Base-by-base conservation (phyloP, 1,140 invertebrate species). In the Caenorhabditis latens region DNA sequence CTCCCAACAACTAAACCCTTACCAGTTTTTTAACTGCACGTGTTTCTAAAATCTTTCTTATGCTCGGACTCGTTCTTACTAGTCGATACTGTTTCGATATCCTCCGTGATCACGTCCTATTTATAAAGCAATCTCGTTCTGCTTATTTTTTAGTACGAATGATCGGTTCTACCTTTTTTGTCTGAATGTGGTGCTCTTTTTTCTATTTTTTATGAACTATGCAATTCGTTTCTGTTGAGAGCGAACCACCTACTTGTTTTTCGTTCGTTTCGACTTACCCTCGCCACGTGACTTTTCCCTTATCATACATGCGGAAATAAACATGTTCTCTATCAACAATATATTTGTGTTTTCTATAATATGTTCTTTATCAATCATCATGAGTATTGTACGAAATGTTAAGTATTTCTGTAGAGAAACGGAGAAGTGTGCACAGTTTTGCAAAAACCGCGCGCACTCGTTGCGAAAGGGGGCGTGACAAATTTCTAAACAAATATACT, bases 31-130 rank as follows among this genome's bases (percentile, higher is more conserved):
- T 48, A 13, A 53, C 84, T 40, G 53, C 53, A 63, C 82, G 82
- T 67, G 61, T 84, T 53, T 58, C 67, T 65, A 55, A 48, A 9
- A 32, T 48, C 48, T 85, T 79, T 79, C 65, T 24, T 75, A 11
- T 32, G 21, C 40, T 40, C 58, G 46, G 58, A 57, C 21, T 79
- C 71, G n/a, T 79, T 32, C 32, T 32, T 53, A 79, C 71, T 79
- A 50, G 43, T 79, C 46, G 40, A 46, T 46, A 46, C 1, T 71
- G n/a, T 46, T 71, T 71, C 65, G 42, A 71, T 71, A 46, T 11
- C 9, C n/a, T 32, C 58, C 58, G 58, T 61, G 58, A 61, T 61
- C 58, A 61, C 8, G 65, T 5, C 65, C 42, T n/a, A n/a, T n/a
- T n/a, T n/a, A 40, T 65, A 32, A 7, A 32, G 24, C 9, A 71